Percentiles rank a stretch among this genome's conserved stretches.
phyloP scores from a whole-genome alignment of 2,797 vertebrate species.

The Geotrypetes seraphini region DNA sequence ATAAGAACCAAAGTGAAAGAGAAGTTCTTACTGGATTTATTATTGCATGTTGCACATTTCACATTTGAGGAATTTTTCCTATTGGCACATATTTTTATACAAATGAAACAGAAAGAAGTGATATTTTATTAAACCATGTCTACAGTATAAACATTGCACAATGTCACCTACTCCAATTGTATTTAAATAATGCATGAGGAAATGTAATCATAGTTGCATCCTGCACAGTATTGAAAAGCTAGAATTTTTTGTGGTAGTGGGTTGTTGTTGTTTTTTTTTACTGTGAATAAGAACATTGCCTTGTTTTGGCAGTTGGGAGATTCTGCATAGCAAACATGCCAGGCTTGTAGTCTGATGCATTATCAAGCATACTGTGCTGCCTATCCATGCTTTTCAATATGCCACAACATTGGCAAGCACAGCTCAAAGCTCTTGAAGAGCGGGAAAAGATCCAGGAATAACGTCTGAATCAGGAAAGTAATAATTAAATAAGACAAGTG shows the following conservation, averaged over 20 bases:
- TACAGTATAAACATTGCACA: conserved; percentile 19
- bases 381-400: conserved; percentile 52
- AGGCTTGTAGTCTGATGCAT: conserved; percentile 53
- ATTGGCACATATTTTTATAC: conserved; percentile 23
- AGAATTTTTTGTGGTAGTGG: too few species aligned
- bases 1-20: conserved; percentile 21
- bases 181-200: conserved; percentile 38
- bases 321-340: conserved; percentile 56
- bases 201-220: conserved; percentile 19
- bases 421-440: conserved; percentile 61
- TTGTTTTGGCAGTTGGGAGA: conserved; percentile 43
- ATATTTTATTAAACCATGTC: conserved; percentile 24
- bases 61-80: conserved; percentile 16
- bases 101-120: conserved; percentile 18
- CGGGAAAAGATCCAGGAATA: conserved; percentile 62
- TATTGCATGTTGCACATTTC: background rate
- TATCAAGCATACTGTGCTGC: conserved; percentile 48
- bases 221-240: conserved; percentile 36
- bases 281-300: conserved; percentile 38
- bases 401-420: conserved; percentile 63
- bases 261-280: too few species aligned
- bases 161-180: conserved; percentile 26
- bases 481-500: conserved; percentile 68
- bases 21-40: conserved; percentile 26
- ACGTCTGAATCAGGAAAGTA: conserved; percentile 59